Percentiles rank a stretch among this genome's conserved stretches.
Evolutionary conservation across 2,113 vertebrate genomes (phyloP).

Genomic region (Myrmecobius fasciatus): DNA sequence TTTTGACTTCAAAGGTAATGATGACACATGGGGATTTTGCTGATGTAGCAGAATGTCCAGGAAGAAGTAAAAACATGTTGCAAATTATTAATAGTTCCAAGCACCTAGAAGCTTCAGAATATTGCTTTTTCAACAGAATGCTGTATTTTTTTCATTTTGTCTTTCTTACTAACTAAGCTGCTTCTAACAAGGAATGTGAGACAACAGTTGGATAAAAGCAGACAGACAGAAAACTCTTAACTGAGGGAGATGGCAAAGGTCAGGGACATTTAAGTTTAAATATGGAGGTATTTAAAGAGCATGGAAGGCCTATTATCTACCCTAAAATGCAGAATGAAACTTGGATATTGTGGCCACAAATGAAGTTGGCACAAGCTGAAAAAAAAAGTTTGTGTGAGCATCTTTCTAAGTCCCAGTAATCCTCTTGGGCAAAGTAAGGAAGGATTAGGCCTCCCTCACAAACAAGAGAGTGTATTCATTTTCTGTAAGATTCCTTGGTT

Average conservation of each 20-base stretch:
- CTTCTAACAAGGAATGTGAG: constrained; percentile 37
- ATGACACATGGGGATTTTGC: background rate
- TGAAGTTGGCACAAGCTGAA: constrained; percentile 75
- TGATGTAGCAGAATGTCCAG: background rate
- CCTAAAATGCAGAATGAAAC: constrained; percentile 75
- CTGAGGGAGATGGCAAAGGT: constrained; percentile 64
- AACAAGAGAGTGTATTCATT: constrained; percentile 80
- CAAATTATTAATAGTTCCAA: background rate
- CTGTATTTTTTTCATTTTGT: background rate
- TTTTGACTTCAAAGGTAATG: background rate
- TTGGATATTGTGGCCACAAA: constrained; percentile 73
- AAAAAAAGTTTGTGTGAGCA: constrained; percentile 83
- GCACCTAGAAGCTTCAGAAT: background rate
- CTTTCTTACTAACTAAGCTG: constrained; percentile 3
- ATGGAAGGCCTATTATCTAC: constrained; percentile 75
- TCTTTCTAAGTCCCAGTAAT: constrained; percentile 85
- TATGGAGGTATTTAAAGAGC: constrained; percentile 63
- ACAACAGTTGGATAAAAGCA: constrained; percentile 10
- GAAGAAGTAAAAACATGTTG: background rate
- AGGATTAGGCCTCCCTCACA: constrained; percentile 81
- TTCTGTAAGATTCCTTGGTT: constrained; percentile 78
- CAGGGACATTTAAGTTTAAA: constrained; percentile 60
- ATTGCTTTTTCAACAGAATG: background rate
- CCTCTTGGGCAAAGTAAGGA: constrained; percentile 83
- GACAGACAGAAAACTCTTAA: rapidly evolving